These are phyloP conservation scores for Ericerus pela DNA, from an alignment of 1,140 invertebrate species.

Conservation along the genomic window DNA sequence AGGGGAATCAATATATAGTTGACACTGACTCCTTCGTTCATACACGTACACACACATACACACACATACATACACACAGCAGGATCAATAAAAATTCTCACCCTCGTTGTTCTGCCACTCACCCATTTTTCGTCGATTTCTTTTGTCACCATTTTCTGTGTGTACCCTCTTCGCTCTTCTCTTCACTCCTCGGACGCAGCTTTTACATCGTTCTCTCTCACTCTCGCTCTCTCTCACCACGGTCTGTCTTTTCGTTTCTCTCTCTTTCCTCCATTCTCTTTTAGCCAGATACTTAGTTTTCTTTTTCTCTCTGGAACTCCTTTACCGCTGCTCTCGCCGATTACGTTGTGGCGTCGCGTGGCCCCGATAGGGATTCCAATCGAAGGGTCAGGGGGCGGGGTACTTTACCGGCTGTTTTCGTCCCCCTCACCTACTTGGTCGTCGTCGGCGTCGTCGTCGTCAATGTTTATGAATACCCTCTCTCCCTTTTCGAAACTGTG, in stretches of 20 bases:
- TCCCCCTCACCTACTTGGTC: too few species aligned
- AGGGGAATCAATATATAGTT: constrained; percentile 8
- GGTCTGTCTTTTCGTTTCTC: not conserved
- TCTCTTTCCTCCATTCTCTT: not conserved
- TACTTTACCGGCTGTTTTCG: too few species aligned
- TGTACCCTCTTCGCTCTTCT: not conserved
- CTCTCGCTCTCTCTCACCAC: not conserved
- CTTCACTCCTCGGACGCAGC: not conserved
- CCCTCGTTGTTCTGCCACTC: too few species aligned
- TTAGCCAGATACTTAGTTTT: too few species aligned
- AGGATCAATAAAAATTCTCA: not conserved
- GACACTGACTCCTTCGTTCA: constrained; percentile 8
- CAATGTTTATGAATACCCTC: too few species aligned
- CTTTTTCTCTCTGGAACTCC: not conserved
- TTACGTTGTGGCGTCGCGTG: too few species aligned
- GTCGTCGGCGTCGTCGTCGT: too few species aligned
- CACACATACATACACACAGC: not conserved
- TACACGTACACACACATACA: not conserved
- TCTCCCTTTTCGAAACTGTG: too few species aligned
- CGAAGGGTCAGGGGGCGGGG: too few species aligned
- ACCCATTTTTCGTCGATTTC: constrained; percentile 2
- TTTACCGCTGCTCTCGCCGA: not conserved
- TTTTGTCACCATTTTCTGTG: not conserved
- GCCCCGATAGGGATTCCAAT: too few species aligned
- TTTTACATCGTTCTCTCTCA: too few species aligned